Conservation (phyloP, 2,888 invertebrate genomes). For the Pterostichus niger region DNA sequence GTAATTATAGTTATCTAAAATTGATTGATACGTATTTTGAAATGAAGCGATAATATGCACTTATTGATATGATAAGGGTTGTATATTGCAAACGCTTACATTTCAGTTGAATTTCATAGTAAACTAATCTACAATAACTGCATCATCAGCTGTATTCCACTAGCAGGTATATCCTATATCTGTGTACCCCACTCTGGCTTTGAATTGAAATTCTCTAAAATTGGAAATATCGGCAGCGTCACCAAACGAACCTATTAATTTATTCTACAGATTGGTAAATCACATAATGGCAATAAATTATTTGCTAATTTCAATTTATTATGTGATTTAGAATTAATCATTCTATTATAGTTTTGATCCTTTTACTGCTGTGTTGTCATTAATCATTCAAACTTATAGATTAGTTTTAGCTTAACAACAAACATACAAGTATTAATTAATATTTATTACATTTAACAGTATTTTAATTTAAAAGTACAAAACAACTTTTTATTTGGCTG, state of each 20-base stretch:
- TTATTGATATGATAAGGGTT: constrained; percentile 26
- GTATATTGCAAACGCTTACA: not conserved
- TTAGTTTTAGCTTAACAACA: too few relatives aligned
- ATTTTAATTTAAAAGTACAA: too few relatives aligned
- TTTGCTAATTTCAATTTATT: constrained; percentile 21
- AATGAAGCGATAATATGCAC: constrained; percentile 7
- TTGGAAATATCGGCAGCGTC: constrained; percentile 3
- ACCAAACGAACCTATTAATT: constrained; percentile 24
- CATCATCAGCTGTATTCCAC: constrained; percentile 6
- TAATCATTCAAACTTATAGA: constrained; percentile 23
- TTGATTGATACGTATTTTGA: not conserved
- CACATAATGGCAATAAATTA: constrained; percentile 31
- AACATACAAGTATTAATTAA: too few relatives aligned
- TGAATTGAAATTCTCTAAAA: constrained; percentile 19
- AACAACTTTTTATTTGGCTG: too few relatives aligned
- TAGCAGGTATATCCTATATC: not conserved
- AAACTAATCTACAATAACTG: constrained; percentile 25
- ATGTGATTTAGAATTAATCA: constrained; percentile 26
- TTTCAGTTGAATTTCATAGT: constrained; percentile 3
- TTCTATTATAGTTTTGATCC: constrained; percentile 23
- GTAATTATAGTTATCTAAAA: not conserved
- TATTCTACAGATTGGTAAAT: constrained; percentile 28
- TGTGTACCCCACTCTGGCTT: not conserved
- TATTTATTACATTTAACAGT: too few relatives aligned
- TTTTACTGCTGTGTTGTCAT: constrained; percentile 22